Evolutionary conservation across 2,888 invertebrate species (phyloP).

Genomic region (Eutolmus rufibarbis): DNA sequence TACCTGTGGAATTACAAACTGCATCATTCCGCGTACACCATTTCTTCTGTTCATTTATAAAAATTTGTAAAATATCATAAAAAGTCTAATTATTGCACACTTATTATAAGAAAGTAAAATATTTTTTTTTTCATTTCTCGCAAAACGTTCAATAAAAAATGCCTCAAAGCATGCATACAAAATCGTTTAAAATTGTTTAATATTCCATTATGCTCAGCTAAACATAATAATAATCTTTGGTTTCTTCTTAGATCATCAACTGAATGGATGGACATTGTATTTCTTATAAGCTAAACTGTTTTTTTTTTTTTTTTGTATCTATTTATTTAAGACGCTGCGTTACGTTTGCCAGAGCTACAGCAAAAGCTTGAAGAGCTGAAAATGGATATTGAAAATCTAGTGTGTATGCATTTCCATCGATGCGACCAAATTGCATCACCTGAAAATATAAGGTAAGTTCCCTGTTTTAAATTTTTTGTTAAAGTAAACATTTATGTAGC

Average conservation of each 20-base stretch:
- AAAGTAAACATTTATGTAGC: neutral
- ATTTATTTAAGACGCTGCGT: conserved; percentile 63
- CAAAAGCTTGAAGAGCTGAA: conserved; percentile 97
- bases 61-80: conserved; percentile 34
- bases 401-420: conserved; percentile 98
- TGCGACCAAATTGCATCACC: conserved; percentile 99
- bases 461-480: neutral
- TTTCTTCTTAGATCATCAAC: conserved; percentile 4
- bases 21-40: neutral
- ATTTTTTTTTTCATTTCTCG: neutral
- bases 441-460: conserved; percentile 61
- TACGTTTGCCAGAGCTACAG: conserved; percentile 81
- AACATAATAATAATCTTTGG: conserved; percentile 12
- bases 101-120: conserved; percentile 22
- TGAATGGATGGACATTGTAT: conserved; percentile 29
- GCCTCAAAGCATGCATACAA: neutral
- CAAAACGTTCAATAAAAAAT: conserved; percentile 29
- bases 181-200: conserved; percentile 1
- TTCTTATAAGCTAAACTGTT: neutral
- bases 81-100: conserved; percentile 30
- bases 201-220: neutral
- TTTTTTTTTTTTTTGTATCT: conserved; percentile 47
- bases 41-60: neutral
- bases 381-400: conserved; percentile 99
- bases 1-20: conserved; percentile 8